These are phyloP conservation scores for Tipula unca DNA, from an alignment of 2,888 invertebrate species.

Conservation along the genomic window DNA sequence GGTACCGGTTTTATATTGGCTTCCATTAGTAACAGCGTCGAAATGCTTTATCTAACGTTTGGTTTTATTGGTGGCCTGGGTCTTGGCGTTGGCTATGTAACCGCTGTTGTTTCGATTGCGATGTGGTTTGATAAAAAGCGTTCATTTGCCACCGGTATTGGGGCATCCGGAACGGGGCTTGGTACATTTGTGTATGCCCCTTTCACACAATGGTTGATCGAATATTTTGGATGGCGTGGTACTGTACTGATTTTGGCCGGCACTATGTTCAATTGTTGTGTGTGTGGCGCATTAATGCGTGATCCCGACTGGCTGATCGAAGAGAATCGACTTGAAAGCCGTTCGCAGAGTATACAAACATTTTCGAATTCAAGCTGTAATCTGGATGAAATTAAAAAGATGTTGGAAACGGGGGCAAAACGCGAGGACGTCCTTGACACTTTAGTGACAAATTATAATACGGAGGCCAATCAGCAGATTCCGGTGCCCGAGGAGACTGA, in stretches of 20 bases:
- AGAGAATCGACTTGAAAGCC: slow-evolving; percentile 40
- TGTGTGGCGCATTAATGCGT: slow-evolving; percentile 78
- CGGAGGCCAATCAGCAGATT: slow-evolving; percentile 42
- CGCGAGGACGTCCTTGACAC: slow-evolving; percentile 41
- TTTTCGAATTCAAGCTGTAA: slow-evolving; percentile 42
- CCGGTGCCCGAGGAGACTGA: slow-evolving; percentile 34
- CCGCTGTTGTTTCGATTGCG: slow-evolving; percentile 84
- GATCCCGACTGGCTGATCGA: slow-evolving; percentile 70
- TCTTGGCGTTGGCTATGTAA: slow-evolving; percentile 75
- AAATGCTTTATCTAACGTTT: slow-evolving; percentile 75
- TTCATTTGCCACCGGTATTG: slow-evolving; percentile 76
- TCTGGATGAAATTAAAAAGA: slow-evolving; percentile 48
- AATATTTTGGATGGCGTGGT: slow-evolving; percentile 78
- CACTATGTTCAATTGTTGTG: slow-evolving; percentile 73
- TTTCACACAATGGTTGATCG: slow-evolving; percentile 68
- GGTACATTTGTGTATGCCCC: slow-evolving; percentile 86
- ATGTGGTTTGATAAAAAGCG: slow-evolving; percentile 88
- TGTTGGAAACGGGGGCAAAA: slow-evolving; percentile 58
- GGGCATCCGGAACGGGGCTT: slow-evolving; percentile 81
- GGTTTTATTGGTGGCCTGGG: slow-evolving; percentile 79
- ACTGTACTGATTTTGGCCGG: slow-evolving; percentile 73
- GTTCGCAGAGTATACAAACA: slow-evolving; percentile 42
- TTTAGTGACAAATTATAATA: slow-evolving; percentile 40
- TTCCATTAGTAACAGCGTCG: slow-evolving; percentile 60
- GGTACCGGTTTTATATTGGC: slow-evolving; percentile 69